Percentiles rank a stretch among this genome's conserved stretches.
phyloP scores from a whole-genome alignment of 2,113 vertebrate genomes.

The Spermophilus dauricus region DNA sequence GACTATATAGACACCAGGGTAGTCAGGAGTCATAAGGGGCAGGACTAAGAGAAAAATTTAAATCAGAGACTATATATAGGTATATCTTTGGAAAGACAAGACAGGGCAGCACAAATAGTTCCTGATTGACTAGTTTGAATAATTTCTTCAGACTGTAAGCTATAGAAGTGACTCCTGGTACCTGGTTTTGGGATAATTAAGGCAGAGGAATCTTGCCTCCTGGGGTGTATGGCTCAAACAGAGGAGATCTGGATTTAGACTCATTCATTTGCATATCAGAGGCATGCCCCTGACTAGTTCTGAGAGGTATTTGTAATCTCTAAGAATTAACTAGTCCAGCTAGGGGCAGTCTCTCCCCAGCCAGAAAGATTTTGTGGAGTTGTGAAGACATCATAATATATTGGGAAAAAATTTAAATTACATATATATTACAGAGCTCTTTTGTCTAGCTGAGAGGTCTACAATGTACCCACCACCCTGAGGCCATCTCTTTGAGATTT shows the following conservation, averaged over 20 bases:
- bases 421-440: neutral
- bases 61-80: neutral
- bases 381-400: neutral
- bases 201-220: no score
- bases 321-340: neutral
- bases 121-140: neutral
- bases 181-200: neutral
- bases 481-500: neutral
- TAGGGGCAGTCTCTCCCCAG: no score
- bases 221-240: neutral
- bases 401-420: neutral
- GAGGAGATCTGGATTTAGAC: neutral
- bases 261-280: neutral
- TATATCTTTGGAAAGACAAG: neutral
- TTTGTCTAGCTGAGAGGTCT: neutral
- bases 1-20: neutral
- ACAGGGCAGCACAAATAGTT: neutral
- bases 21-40: neutral
- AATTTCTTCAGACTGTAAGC: neutral
- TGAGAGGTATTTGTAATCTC: neutral
- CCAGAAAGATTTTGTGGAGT: neutral
- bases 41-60: no score
- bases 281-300: no score
- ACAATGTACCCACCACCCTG: accelerated
- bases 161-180: neutral